Conservation (phyloP, 2,888 invertebrate species). For the Ophioninae sp. region DNA sequence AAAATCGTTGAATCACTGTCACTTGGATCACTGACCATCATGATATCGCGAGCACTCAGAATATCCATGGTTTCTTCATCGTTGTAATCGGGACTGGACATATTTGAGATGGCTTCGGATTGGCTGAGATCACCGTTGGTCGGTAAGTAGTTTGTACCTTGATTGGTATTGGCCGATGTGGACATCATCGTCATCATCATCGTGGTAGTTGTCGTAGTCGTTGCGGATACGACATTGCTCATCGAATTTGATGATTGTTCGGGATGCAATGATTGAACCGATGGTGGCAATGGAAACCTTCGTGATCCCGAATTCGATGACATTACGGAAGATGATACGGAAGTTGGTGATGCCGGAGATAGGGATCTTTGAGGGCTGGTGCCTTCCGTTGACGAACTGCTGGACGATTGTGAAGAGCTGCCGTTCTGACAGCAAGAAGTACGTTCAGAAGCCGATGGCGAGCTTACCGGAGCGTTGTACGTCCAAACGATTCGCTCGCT, state of each 20-base stretch:
- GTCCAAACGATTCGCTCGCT: slow-evolving; percentile 93
- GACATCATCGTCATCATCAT: slow-evolving; percentile 71
- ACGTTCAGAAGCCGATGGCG: slow-evolving; percentile 82
- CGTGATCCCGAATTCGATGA: slow-evolving; percentile 88
- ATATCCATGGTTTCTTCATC: slow-evolving; percentile 92
- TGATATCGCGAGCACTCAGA: slow-evolving; percentile 89
- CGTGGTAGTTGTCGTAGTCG: slow-evolving; percentile 75
- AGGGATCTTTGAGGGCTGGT: slow-evolving; percentile 83
- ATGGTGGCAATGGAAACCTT: slow-evolving; percentile 82
- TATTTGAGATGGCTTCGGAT: slow-evolving; percentile 93
- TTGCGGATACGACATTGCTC: slow-evolving; percentile 74
- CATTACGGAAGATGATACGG: slow-evolving; percentile 93
- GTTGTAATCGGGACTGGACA: slow-evolving; percentile 94
- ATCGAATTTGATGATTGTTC: slow-evolving; percentile 67
- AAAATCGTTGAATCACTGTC: slow-evolving; percentile 94
- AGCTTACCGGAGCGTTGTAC: slow-evolving; percentile 92
- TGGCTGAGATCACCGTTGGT: slow-evolving; percentile 89
- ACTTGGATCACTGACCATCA: slow-evolving; percentile 94
- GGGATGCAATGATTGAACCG: slow-evolving; percentile 56
- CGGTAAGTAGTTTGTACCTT: slow-evolving; percentile 71
- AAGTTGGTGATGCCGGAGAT: slow-evolving; percentile 91
- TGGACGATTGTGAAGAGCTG: slow-evolving; percentile 82
- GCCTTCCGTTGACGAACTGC: slow-evolving; percentile 77
- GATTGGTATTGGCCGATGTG: slow-evolving; percentile 68
- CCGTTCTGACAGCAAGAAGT: slow-evolving; percentile 84